phyloP scores from a whole-genome alignment of 2,888 invertebrate genomes.

The Digitonthophagus gazella region DNA sequence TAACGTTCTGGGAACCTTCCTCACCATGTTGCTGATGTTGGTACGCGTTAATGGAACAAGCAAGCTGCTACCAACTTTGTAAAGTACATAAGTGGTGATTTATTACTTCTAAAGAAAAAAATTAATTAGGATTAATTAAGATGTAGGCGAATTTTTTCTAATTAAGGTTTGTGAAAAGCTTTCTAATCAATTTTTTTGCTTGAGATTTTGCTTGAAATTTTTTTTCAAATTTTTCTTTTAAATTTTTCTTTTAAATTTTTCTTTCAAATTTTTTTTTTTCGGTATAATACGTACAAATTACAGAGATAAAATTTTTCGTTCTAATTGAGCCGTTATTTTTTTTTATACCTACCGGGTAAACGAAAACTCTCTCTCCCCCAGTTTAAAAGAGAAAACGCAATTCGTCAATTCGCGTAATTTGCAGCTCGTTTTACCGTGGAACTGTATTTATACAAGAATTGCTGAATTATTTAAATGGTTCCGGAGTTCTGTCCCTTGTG shows the following conservation, averaged over 20 bases:
- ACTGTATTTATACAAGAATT: conserved; percentile 14
- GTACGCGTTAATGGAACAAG: not conserved
- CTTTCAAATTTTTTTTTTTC: too few relatives aligned
- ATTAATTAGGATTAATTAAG: too few relatives aligned
- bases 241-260: too few relatives aligned
- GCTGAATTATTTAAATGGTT: conserved; percentile 13
- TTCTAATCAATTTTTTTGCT: too few relatives aligned
- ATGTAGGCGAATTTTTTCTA: too few relatives aligned
- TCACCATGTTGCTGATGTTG: not conserved
- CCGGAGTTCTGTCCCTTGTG: not conserved
- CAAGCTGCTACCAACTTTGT: not conserved
- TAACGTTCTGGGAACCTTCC: not conserved
- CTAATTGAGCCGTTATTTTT: not conserved
- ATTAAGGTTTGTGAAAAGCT: too few relatives aligned
- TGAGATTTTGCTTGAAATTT: too few relatives aligned
- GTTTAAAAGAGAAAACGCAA: not conserved
- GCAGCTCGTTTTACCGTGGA: not conserved
- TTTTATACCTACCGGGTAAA: not conserved
- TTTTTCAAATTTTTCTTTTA: too few relatives aligned
- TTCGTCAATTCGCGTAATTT: conserved; percentile 13
- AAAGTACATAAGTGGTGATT: too few relatives aligned
- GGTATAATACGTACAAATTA: too few relatives aligned
- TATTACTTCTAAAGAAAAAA: too few relatives aligned
- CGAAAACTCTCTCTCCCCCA: not conserved
- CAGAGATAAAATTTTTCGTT: not conserved